Base-by-base conservation (phyloP, 2,797 vertebrate genomes). In the Ambastaia sidthimunki region DNA sequence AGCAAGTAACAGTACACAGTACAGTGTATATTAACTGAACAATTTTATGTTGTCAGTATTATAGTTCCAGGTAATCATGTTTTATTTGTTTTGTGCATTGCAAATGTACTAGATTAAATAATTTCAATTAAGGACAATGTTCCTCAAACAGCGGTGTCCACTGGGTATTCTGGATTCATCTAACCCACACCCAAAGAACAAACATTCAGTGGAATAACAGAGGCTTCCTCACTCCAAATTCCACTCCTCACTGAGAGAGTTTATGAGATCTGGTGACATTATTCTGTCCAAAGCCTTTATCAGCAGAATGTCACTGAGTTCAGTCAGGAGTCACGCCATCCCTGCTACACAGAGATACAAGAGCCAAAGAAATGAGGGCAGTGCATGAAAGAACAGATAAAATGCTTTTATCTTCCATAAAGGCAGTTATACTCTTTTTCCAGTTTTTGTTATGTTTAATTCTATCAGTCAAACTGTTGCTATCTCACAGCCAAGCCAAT, bases 221-320 rank as follows among this genome's bases (percentile, higher is more conserved):
- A 81, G 62, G 62, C 82, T 82, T 77, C 21, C 68, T 71, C 65
- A 77, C 28, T 28, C 28, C 28, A 60, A 84, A 84, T 80, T 76
- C 82, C 68, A 76, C 63, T 76, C 25, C 71, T 66, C 44, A 77
- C 50, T 50, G 75, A 79, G 76, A 66, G 71, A 80, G 76, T 66
- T 3, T 16, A 44, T 69, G 31, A 72, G 23, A 73, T 73, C 70
- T 57, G 62, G 48, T 82, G 80, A 63, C 79, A 72, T 80, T 48
- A 76, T 75, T 65, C 55, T 82, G 71, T 67, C 81, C 70, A 83
- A 72, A 77, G 57, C 63, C 76, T 85, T 86, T 76, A 82, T 86
- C 78, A 80, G 55, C 69, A 80, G 41, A 44, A 44, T 65, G 76
- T 80, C 59, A 82, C 65, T 76, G 60, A 80, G 73, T 76, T 78